Conservation (phyloP, 2,797 vertebrate species). For the Salmo trutta region DNA sequence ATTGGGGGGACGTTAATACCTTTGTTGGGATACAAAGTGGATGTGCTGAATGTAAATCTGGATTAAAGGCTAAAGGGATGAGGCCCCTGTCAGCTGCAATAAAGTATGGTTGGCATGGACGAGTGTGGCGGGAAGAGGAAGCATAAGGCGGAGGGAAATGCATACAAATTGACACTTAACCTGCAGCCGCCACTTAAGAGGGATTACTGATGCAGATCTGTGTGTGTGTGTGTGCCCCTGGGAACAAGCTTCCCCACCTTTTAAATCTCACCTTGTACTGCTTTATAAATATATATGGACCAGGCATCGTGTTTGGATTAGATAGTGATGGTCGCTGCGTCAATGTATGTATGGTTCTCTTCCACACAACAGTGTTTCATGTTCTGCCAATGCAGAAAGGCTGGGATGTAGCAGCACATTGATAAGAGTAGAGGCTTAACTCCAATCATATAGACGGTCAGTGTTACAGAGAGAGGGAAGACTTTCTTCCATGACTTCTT, state of each 20-base stretch:
- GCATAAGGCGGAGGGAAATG: neutral
- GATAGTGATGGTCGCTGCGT: neutral
- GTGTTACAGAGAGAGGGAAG: neutral
- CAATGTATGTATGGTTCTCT: neutral
- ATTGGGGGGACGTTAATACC: conserved; percentile 58
- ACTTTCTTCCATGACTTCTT: neutral
- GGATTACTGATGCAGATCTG: neutral
- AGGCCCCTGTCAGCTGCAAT: conserved; percentile 69
- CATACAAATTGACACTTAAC: conserved; percentile 16
- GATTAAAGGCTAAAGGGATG: conserved; percentile 70
- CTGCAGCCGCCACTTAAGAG: neutral
- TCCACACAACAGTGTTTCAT: neutral
- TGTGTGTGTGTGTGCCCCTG: neutral
- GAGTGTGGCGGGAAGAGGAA: neutral
- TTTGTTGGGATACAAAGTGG: conserved; percentile 70
- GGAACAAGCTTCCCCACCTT: neutral
- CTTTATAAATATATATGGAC: neutral
- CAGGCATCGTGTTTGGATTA: neutral
- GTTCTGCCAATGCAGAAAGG: neutral
- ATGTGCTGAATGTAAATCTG: conserved; percentile 78
- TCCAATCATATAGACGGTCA: neutral
- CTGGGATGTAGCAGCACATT: neutral
- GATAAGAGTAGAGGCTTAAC: neutral
- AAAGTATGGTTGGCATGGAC: conserved; percentile 66
- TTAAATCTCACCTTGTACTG: neutral